Evolutionary conservation across 2,797 vertebrate species (phyloP), one percentile per base, ranked within the genome.

Genomic region (Limnodromus scolopaceus): DNA sequence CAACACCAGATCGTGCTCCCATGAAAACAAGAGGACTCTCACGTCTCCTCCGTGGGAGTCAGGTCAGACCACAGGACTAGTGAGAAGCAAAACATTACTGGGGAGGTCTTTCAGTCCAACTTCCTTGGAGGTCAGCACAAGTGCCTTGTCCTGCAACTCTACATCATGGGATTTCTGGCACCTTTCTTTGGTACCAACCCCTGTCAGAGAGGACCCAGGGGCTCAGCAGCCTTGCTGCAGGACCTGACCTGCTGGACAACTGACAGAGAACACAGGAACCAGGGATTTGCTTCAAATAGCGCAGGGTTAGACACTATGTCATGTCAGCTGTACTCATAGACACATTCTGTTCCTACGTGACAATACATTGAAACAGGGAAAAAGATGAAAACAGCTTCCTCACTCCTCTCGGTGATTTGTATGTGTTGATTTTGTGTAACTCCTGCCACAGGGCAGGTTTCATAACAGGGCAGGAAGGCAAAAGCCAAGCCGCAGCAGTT

Each of bases 381-480:
- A 38, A 48, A n/a, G 38, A 58, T 57, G 32, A 34, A 46, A 54
- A 63, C 5, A 43, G 24, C 34, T 78, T 70, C 51, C 51, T 78
- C 11, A 0, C 64, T 81, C 54, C 58, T 93, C 87, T 63, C 43
- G 13, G 63, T 16, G 70, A 82, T 63, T 76, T 28, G 48, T 15
- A 19, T 1, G 0, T 58, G 71, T 23, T 91, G 64, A n/a, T 69
- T 80, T 49, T 77, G 64, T 38, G 0, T 22, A 57, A 68, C 27
- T 82, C 45, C 71, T 71, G 82, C 82, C 83, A 49, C 23, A 5
- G 80, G 81, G 76, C 86, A 81, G 72, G 88, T 94, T 97, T 95
- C n/a, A 1, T 24, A 77, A 58, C 92, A 81, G 60, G 68, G 53
- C 70, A 87, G 57, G n/a, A 63, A 92, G 71, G 34, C 16, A 84